A percentile compares a stretch with the other conserved stretches of the same genome.
Evolutionary conservation across 2,113 vertebrate species (phyloP).

Genomic region (Ciconia stormi): DNA sequence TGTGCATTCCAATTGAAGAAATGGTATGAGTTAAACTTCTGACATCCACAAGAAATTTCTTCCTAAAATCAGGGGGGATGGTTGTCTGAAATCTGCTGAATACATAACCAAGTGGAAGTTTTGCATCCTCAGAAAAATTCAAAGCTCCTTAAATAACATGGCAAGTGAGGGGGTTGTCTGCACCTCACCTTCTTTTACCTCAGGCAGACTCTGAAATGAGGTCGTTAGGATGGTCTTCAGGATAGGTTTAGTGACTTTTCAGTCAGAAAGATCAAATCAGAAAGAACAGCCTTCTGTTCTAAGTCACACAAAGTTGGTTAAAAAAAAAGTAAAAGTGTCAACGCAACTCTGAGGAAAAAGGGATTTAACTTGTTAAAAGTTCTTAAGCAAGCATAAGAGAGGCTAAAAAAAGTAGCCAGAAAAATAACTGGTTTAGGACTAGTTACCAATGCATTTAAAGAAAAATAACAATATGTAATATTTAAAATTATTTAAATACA

Average conservation of each 20-base stretch:
- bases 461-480: neutral
- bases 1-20: neutral
- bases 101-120: neutral
- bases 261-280: neutral
- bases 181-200: neutral
- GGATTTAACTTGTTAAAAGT: neutral
- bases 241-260: neutral
- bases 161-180: neutral
- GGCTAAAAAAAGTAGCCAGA: fast-evolving
- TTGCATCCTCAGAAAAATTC: neutral
- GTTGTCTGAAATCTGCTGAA: neutral
- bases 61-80: fast-evolving
- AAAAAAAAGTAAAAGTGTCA: neutral
- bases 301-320: fast-evolving
- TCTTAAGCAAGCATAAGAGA: neutral
- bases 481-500: neutral
- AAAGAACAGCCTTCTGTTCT: neutral
- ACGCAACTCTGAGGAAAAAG: neutral
- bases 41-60: neutral
- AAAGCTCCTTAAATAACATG: neutral
- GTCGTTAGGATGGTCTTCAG: neutral
- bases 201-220: neutral
- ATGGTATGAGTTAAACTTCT: neutral
- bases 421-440: neutral
- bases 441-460: neutral